A percentile compares a stretch with the other conserved stretches of the same genome.
These are phyloP conservation scores for Cyclargus thomasi DNA, from an alignment of 1,140 invertebrate species.

Conservation along the genomic window DNA sequence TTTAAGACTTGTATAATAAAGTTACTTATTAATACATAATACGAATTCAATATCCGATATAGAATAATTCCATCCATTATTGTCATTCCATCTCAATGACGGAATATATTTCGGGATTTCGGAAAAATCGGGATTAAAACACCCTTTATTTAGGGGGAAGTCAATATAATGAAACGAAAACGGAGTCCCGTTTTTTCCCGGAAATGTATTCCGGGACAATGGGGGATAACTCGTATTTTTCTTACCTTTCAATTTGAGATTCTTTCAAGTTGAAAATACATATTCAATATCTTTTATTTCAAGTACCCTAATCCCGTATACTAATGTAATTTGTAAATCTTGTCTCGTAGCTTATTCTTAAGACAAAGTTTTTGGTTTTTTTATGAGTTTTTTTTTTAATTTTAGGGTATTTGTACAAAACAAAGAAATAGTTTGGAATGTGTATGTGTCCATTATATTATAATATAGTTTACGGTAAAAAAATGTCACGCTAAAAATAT, in stretches of 20 bases:
- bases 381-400: too few relatives aligned
- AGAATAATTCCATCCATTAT: too few relatives aligned
- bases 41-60: too few relatives aligned
- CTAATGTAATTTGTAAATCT: neutral
- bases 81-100: too few relatives aligned
- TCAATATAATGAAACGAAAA: slow-evolving; percentile 21
- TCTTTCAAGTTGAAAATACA: neutral
- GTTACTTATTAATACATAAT: too few relatives aligned
- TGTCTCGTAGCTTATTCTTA: neutral
- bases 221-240: slow-evolving; percentile 1
- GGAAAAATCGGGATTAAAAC: slow-evolving; percentile 18
- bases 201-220: slow-evolving; percentile 18
- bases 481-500: too few relatives aligned
- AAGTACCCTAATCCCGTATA: neutral
- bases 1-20: too few relatives aligned
- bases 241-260: slow-evolving; percentile 10
- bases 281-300: slow-evolving; percentile 4
- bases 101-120: neutral
- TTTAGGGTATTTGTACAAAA: too few relatives aligned
- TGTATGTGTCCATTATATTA: too few relatives aligned
- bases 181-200: slow-evolving; percentile 8
- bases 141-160: slow-evolving; percentile 23
- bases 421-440: too few relatives aligned
- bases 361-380: too few relatives aligned
- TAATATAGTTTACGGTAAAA: too few relatives aligned